Conservation (phyloP, 1,140 invertebrate genomes). For the Cydia strobilella region DNA sequence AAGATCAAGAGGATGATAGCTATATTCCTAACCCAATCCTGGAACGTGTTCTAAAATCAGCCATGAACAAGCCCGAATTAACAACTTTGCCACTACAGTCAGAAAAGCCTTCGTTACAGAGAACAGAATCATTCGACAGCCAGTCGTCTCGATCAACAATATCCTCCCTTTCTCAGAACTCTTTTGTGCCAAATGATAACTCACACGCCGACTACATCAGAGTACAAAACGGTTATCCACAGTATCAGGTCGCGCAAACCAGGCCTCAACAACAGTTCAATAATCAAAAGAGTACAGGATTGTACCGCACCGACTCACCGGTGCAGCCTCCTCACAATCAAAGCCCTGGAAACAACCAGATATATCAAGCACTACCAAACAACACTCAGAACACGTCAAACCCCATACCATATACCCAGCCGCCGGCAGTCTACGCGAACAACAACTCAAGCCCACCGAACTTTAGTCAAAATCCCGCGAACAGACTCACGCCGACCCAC, state of each 20-base stretch:
- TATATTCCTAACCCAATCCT: conserved; percentile 95
- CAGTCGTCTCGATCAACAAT: conserved; percentile 78
- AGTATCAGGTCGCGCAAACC: conserved; percentile 67
- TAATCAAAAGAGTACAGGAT: conserved; percentile 57
- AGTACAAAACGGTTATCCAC: conserved; percentile 71
- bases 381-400: conserved; percentile 57
- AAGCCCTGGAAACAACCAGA: conserved; percentile 55
- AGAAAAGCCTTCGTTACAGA: conserved; percentile 71
- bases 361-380: conserved; percentile 62
- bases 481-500: conserved; percentile 66
- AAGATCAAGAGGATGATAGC: conserved; percentile 93
- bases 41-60: conserved; percentile 90
- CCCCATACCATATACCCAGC: conserved; percentile 68
- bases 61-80: conserved; percentile 87
- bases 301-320: conserved; percentile 56
- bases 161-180: conserved; percentile 71
- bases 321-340: conserved; percentile 51
- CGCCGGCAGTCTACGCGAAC: conserved; percentile 56
- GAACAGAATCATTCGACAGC: conserved; percentile 80
- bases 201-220: conserved; percentile 79
- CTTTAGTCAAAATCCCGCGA: conserved; percentile 68
- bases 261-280: conserved; percentile 64
- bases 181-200: conserved; percentile 58
- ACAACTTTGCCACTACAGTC: conserved; percentile 76
- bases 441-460: conserved; percentile 67